A percentile compares a stretch with the other conserved stretches of the same genome.
Evolutionary conservation across 1,140 invertebrate species (phyloP).

Genomic region (Camponotus pennsylvanicus): DNA sequence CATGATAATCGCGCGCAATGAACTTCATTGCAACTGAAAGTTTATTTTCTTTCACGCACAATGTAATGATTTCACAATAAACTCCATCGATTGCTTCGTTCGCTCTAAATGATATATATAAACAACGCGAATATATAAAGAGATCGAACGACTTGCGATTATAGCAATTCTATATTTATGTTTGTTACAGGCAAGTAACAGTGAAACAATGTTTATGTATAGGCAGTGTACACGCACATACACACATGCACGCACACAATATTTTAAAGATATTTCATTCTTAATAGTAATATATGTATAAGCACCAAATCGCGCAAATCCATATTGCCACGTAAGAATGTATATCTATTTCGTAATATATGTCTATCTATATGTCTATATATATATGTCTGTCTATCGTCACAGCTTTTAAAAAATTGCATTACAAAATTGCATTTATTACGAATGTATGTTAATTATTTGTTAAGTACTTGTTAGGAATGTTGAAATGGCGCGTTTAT

Average conservation of each 20-base stretch:
- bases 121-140: conserved; percentile 6
- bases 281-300: background rate
- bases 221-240: conserved; percentile 59
- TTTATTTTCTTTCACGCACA: background rate
- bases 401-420: conserved; percentile 1
- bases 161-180: conserved; percentile 23
- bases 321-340: too few relatives aligned
- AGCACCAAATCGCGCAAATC: conserved; percentile 25
- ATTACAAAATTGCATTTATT: conserved; percentile 6
- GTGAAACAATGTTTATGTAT: conserved; percentile 53
- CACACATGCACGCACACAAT: too few relatives aligned
- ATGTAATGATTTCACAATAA: background rate
- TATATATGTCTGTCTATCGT: background rate
- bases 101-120: background rate
- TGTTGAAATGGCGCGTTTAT: background rate
- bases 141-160: background rate
- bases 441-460: too few relatives aligned
- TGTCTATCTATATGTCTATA: background rate
- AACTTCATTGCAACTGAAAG: background rate
- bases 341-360: too few relatives aligned
- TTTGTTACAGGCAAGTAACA: conserved; percentile 21
- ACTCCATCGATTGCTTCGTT: background rate
- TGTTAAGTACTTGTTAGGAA: too few relatives aligned
- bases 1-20: background rate
- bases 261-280: background rate